Evolutionary conservation across 1,140 invertebrate species (phyloP), one percentile per base, ranked within the genome.

Genomic region (Thaumetopoea pityocampa): DNA sequence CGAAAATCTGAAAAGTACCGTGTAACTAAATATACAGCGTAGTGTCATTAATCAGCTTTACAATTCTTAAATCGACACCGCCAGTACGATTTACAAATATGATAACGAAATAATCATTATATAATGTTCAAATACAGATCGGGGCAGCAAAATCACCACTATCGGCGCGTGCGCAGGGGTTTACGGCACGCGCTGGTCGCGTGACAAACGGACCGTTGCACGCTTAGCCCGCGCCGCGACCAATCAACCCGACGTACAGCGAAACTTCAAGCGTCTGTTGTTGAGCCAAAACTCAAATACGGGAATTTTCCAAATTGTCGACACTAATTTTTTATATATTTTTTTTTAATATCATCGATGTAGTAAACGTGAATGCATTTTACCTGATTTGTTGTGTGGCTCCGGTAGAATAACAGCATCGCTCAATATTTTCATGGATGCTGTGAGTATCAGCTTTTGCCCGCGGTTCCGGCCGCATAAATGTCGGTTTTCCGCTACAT

Each of bases 71-170:
- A 41, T 41, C 32, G 27, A 41, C 37, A 41, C 37, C 37, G n/a
- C 18, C 16, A 32, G 32, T 18, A 27, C 32, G 37, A 30, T 41
- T 41, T 28, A 18, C 14, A 27, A 51, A 44, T 23, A 33, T 17
- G 40, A 44, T 33, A 34, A 38, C 23, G 20, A 38, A 24, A 48
- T 55, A 38, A 44, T 33, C 41, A 62, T 62, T 41, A 65, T 44
- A 44, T 43, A 40, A 44, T 50, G 61, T 53, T 61, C 53, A 58
- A 41, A 61, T 45, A 40, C 38, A 49, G 55, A 70, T 68, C 54
- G 64, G 32, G 32, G 23, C 32, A 15, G 3, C 22, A 14, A 12
- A 4, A 4, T 42, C 33, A 23, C 23, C 26, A 44, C 51, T 47
- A 42, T 52, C 41, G 36, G 41, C 12, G 43, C 37, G 26, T 37